A percentile compares a stretch with the other conserved stretches of the same genome.
phyloP scores from a whole-genome alignment of 2,888 invertebrate species.

The Tanypteryx hageni region DNA sequence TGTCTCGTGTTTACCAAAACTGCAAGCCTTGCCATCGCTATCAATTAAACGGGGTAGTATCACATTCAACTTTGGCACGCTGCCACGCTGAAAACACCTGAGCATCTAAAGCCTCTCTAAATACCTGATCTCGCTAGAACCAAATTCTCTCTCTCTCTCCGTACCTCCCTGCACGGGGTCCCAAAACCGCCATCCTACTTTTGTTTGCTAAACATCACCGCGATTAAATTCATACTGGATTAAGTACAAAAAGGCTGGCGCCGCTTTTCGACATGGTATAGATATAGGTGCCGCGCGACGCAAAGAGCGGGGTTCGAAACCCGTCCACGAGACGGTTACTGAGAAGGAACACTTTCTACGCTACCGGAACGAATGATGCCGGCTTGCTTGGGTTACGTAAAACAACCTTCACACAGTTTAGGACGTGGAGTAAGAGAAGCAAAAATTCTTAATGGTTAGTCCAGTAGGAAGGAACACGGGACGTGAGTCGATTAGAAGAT shows the following conservation, averaged over 20 bases:
- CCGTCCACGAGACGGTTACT: no score
- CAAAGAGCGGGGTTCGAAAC: no score
- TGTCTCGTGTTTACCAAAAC: conserved; percentile 25
- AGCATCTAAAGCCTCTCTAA: conserved; percentile 24
- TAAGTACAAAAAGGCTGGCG: no score
- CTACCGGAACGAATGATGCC: no score
- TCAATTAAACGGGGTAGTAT: conserved; percentile 44
- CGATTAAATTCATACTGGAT: no score
- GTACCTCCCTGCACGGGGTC: not conserved
- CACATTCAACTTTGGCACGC: conserved; percentile 33
- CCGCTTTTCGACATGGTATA: no score
- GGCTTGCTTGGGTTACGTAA: not conserved
- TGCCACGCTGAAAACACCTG: conserved; percentile 51
- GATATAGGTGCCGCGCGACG: no score
- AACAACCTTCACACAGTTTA: not conserved
- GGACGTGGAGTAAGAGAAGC: not conserved
- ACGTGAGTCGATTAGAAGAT: conserved; percentile 14
- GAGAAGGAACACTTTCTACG: no score
- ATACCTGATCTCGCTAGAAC: conserved; percentile 20
- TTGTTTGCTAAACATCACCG: no score
- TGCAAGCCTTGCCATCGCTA: conserved; percentile 16
- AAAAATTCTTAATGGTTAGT: not conserved
- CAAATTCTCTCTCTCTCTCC: not conserved
- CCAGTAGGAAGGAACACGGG: not conserved
- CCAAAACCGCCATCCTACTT: no score